Base-by-base conservation (phyloP, 2,113 vertebrate species). In the Solea solea region DNA sequence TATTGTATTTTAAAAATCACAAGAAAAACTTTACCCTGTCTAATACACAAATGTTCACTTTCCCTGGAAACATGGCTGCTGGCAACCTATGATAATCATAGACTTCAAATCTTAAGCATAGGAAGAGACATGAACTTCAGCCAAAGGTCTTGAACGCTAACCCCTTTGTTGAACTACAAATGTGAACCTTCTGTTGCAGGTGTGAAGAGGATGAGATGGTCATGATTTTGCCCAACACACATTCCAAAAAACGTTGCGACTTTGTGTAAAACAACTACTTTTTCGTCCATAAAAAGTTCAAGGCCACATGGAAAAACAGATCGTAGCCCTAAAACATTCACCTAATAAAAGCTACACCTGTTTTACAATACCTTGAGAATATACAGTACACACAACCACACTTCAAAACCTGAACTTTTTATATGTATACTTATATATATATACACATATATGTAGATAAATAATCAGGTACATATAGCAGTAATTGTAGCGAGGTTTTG, bases 81-180 rank as follows among this genome's bases (percentile, higher is more conserved):
- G 34, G 34, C 34, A 21, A 21, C 89, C 90, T 89, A 83, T 90
- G 91, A 91, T 90, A 91, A 92, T 92, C 91, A 86, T 84, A 76
- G 80, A 90, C 86, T 76, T 76, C 59, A 67, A 81, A 82, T 72
- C 64, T 51, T 80, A 81, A 88, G 86, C 88, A 89, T 87, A 90
- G 83, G 83, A 85, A 72, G 73, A 78, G 69, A 70, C 46, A 10
- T 65, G 61, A 64, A 78, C 67, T 76, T 70, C 52, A 78, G 81
- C 83, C 82, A 87, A 88, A 87, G 69, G 76, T 86, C 58, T 77
- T 48, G 60, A 85, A 75, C 64, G 71, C 59, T 42, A 45, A 69
- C 57, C 57, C 83, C 76, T 72, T 50, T 12, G 56, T 67, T 53
- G 70, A 64, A 58, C 80, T 72, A 85, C 62, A 74, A 72, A 79